Evolutionary conservation across 2,888 invertebrate species (phyloP).

Genomic region (Nematopogon swammerdamellus): DNA sequence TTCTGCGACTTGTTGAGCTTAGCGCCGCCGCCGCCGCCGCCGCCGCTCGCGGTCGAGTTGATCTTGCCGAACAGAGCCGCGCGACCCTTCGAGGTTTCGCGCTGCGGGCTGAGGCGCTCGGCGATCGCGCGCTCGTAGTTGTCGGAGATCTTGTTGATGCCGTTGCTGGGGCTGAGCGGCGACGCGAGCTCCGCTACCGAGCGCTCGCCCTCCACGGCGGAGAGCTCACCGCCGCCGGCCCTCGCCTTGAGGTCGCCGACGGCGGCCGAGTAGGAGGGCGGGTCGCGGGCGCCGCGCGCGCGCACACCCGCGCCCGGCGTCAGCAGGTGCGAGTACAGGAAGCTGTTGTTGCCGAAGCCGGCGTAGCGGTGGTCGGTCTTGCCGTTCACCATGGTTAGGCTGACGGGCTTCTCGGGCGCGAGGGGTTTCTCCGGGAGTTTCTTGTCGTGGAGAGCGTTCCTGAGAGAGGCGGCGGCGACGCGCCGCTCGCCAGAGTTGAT

Average conservation of each 20-base stretch:
- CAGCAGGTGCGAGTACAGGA: slow-evolving; percentile 41
- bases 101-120: slow-evolving; percentile 37
- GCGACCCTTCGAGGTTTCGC: slow-evolving; percentile 32
- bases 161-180: slow-evolving; percentile 37
- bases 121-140: slow-evolving; percentile 48
- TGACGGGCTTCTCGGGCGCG: slow-evolving; percentile 48
- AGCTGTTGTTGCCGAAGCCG: slow-evolving; percentile 40
- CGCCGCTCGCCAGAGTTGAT: slow-evolving; percentile 18
- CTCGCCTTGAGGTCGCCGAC: slow-evolving; percentile 18
- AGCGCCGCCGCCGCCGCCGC: slow-evolving; percentile 16
- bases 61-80: slow-evolving; percentile 43
- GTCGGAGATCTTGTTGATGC: slow-evolving; percentile 47
- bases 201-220: slow-evolving; percentile 22
- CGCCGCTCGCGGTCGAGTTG: slow-evolving; percentile 36
- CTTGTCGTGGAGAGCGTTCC: slow-evolving; percentile 30
- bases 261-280: slow-evolving; percentile 39
- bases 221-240: slow-evolving; percentile 23
- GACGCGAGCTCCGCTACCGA: too few relatives aligned
- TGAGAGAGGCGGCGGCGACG: slow-evolving; percentile 15
- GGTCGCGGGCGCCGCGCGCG: slow-evolving; percentile 27
- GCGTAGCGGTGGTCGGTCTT: slow-evolving; percentile 41
- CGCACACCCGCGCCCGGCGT: slow-evolving; percentile 21
- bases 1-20: slow-evolving; percentile 26
- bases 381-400: slow-evolving; percentile 46
- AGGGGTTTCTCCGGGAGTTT: slow-evolving; percentile 39